Percentiles rank a stretch among this genome's conserved stretches.
phyloP scores from a whole-genome alignment of 2,797 vertebrate species.

The Yasuhikotakia modesta region DNA sequence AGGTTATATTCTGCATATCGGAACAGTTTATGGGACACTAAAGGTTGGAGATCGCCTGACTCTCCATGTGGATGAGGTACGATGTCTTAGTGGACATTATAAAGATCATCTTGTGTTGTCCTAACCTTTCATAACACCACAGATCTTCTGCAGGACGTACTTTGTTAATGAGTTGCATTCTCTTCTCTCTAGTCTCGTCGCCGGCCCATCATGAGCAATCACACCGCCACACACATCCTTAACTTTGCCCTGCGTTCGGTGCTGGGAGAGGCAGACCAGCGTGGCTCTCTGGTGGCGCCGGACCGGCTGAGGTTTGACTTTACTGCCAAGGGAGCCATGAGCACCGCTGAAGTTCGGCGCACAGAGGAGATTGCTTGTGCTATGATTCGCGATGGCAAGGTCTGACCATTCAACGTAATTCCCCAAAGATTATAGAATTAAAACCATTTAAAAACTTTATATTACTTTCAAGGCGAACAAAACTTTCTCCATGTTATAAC shows the following conservation, averaged over 20 bases:
- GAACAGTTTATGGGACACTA: conserved; percentile 87
- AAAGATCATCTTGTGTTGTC: neutral
- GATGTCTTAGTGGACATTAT: conserved; percentile 13
- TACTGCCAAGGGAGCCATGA: conserved; percentile 93
- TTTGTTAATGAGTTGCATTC: neutral
- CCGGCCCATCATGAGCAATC: conserved; percentile 94
- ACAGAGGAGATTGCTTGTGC: conserved; percentile 85
- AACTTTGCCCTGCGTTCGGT: conserved; percentile 92
- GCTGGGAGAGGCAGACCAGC: conserved; percentile 93
- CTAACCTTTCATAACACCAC: no score
- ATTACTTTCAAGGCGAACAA: no score
- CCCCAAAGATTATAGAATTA: no score
- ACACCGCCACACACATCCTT: conserved; percentile 95
- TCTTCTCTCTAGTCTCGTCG: conserved; percentile 80
- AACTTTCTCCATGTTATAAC: neutral
- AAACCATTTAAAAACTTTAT: no score
- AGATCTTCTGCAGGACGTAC: neutral
- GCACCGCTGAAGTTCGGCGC: conserved; percentile 84
- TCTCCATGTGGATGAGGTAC: conserved; percentile 91
- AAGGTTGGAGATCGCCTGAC: conserved; percentile 87
- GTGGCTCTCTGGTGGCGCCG: conserved; percentile 90
- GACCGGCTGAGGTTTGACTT: conserved; percentile 96
- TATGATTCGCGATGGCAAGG: conserved; percentile 91
- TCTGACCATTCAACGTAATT: conserved; percentile 55
- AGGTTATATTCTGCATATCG: conserved; percentile 92